Evolutionary conservation across 2,797 vertebrate species (phyloP), one percentile per base, ranked within the genome.

Genomic region (Macropus fuliginosus): DNA sequence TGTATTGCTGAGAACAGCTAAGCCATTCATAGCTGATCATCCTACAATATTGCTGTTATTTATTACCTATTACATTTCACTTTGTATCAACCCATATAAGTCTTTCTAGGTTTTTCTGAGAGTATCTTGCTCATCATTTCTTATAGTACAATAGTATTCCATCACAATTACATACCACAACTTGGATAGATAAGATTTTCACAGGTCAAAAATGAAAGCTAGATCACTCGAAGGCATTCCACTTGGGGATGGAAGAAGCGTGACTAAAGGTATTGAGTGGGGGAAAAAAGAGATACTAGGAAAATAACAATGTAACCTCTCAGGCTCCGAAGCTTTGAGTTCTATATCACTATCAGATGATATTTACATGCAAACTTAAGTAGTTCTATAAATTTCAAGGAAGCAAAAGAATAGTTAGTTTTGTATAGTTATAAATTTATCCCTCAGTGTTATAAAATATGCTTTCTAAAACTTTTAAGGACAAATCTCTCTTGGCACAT

Each of bases 381-480:
- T 89, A 90, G 93, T 90, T 6, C 40, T 95, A 28, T 54, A 92
- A 24, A 91, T 50, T 90, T 91, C 97, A 91, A 18, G 27, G 2
- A 55, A 91, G 94, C 34, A 52, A 92, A 34, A 57, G 50, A 89
- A 95, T 52, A 52, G 52, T 90, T 21, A 6, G 11, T 24, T 93
- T 59, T 11, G 94, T 96, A 57, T 54, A 27, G 14, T n/a, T 89
- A 91, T 8, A 93, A 12, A 91, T 54, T 93, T 56, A 94, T n/a
- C 96, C 92, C 90, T 87, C 74, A 81, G 16, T 54, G 28, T 90
- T 95, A 50, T 55, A 95, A 46, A 94, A 66, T 34, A 31, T 55
- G 6, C 31, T 93, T 96, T 94, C 55, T 92, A 96, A 95, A 95
- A 54, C 18, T 94, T 81, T 91, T 56, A 92, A 94, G 14, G n/a